Evolutionary conservation across 2,888 invertebrate species (phyloP).

Genomic region (Plagodis pulveraria): DNA sequence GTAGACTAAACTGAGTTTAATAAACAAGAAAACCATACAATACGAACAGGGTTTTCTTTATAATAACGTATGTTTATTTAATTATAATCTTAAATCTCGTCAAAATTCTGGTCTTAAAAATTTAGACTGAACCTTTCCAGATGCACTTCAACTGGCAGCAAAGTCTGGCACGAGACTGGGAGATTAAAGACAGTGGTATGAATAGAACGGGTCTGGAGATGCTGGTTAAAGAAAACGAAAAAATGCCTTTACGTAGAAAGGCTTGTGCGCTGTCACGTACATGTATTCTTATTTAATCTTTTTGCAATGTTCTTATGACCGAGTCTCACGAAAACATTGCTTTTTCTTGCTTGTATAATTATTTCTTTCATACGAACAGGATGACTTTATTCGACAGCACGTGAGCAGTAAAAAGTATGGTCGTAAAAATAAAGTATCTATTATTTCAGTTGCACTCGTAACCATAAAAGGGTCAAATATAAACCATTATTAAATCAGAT

Average conservation of each 20-base stretch:
- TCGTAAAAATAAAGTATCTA: constrained; percentile 34
- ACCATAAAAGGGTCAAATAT: constrained; percentile 38
- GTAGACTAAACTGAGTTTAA: too few species aligned
- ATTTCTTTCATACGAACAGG: constrained; percentile 9
- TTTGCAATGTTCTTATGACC: constrained; percentile 66
- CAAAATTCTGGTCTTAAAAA: neutral
- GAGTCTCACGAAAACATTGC: constrained; percentile 50
- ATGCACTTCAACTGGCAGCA: constrained; percentile 44
- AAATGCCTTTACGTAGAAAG: constrained; percentile 73
- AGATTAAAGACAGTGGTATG: constrained; percentile 79
- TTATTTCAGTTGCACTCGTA: constrained; percentile 40
- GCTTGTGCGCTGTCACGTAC: constrained; percentile 79
- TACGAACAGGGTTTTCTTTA: too few species aligned
- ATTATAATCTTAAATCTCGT: too few species aligned
- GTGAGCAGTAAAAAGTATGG: constrained; percentile 15
- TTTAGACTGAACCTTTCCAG: neutral
- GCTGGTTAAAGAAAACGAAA: constrained; percentile 69
- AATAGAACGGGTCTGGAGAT: constrained; percentile 71
- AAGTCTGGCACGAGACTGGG: constrained; percentile 68
- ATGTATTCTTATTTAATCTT: constrained; percentile 78
- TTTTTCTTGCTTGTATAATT: constrained; percentile 14
- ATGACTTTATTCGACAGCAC: constrained; percentile 3
- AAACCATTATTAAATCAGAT: constrained; percentile 59
- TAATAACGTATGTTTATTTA: too few species aligned
- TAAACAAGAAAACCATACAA: too few species aligned